Base-by-base conservation (phyloP, 2,797 vertebrate species). In the Neosalanx taihuensis region DNA sequence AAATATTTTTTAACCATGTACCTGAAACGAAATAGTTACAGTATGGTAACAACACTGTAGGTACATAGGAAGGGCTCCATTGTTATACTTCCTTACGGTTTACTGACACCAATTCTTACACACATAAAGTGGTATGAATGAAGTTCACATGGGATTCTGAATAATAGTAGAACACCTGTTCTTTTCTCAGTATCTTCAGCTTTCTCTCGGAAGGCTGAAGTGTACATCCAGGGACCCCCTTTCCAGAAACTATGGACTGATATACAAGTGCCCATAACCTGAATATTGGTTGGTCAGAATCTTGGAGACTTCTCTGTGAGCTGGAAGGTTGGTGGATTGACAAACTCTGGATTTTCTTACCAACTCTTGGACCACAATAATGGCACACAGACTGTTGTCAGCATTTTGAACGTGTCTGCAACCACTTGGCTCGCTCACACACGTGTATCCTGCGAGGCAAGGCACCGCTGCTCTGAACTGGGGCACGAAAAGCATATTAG, bases 401-500 rank as follows among this genome's bases (percentile, higher is more conserved):
- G 83, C 62, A 79, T 72, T 59, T n/a, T 90, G 26, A 80, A 49
- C 0, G 49, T 90, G 66, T 69, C 56, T 13, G 71, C 63, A 0
- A 2, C 3, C 10, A 29, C 15, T 0, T 93, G 92, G 92, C 1
- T 85, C 1, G 3, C 3, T 6, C 35, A 79, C 73, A 82, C 73
- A 67, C 12, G 5, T 30, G 80, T 92, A 18, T 84, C 81, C 23
- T 93, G 91, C 79, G 84, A 85, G 49, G 89, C 75, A 71, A 89
- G 60, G 72, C 88, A 84, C 56, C 57, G 0, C 0, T 93, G 91
- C 66, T 87, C 84, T 59, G 20, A 3, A 5, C 15, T 56, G 3
- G 4, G 49, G 61, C 75, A 76, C 17, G 0, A 67, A 66, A 69
- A 60, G 31, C 20, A 29, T 6, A 85, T 89, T 26, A 85, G 70